Evolutionary conservation across 2,888 invertebrate species (phyloP), one percentile per base, ranked within the genome.

Genomic region (Craniophora ligustri): DNA sequence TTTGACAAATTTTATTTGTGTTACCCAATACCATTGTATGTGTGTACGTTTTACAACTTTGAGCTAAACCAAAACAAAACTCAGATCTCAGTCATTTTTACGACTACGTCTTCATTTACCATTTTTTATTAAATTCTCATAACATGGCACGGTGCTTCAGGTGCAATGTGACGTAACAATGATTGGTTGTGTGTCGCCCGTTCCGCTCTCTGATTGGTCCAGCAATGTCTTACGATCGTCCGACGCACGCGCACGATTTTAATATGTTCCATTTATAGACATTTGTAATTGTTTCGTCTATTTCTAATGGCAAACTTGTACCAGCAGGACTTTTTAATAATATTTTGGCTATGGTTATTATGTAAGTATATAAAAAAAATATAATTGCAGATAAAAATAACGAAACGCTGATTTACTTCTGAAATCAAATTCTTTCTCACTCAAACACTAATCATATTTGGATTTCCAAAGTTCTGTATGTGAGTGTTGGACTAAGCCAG

Each of bases 141-240:
- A 38, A 38, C 26, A 31, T 14, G 18, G 14, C 28, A 30, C 7
- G n/a, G 11, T 56, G 39, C 31, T 7, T 36, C 30, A 42, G 23
- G 40, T 36, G 45, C 19, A 34, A 7, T 19, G 21, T 66, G 67
- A 69, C 68, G 67, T 65, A 55, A 57, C 41, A 34, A 36, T 34
- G n/a, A 51, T 34, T 39, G 31, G 55, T 66, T 55, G 67, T 64
- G 71, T 70, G 63, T 67, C 54, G 39, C 39, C 31, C 35, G 41
- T 38, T 36, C 11, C 18, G 60, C 23, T 42, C 34, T 70, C 47
- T 67, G 67, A 84, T 84, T 84, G 84, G 82, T 64, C 65, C 39
- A 44, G 1, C 34, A 35, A 62, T 55, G 64, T 81, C 79, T 78
- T 80, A 75, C 81, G 79, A 82, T 78, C 46, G 16, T 8, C 5